phyloP scores from a whole-genome alignment of 2,888 invertebrate genomes.

The Stramonita haemastoma region DNA sequence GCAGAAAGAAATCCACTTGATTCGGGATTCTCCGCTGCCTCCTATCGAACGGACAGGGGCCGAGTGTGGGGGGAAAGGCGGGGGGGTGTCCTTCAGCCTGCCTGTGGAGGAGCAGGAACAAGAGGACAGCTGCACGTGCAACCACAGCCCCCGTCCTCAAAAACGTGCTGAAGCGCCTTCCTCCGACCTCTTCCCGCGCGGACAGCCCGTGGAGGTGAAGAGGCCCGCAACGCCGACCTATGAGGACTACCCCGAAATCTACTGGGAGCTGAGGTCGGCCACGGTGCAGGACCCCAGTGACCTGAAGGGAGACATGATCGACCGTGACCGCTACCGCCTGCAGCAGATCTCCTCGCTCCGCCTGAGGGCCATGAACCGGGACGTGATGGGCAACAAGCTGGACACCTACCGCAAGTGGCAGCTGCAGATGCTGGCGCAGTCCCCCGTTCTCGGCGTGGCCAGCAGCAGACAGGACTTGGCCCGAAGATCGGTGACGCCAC shows the following conservation, averaged over 20 bases:
- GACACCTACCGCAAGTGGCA: constrained; percentile 45
- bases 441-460: not conserved
- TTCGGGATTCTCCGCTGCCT: constrained; percentile 19
- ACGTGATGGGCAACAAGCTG: constrained; percentile 28
- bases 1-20: constrained; percentile 20
- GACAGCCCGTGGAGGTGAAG: constrained; percentile 3
- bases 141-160: constrained; percentile 13
- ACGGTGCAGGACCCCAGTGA: constrained; percentile 47
- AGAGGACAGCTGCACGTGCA: not conserved
- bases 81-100: not conserved
- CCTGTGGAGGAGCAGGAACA: not conserved
- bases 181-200: constrained; percentile 26
- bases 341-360: constrained; percentile 49
- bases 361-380: constrained; percentile 46
- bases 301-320: constrained; percentile 50
- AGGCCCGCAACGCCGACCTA: constrained; percentile 34
- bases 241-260: constrained; percentile 41
- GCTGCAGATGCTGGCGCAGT: constrained; percentile 23
- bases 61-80: not conserved
- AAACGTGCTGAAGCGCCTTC: not conserved
- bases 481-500: not conserved
- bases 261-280: constrained; percentile 49
- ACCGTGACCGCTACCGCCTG: constrained; percentile 49
- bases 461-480: not conserved
- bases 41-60: not conserved